These are phyloP conservation scores for Cephus pygmeus DNA, from an alignment of 2,888 invertebrate genomes.

Conservation along the genomic window DNA sequence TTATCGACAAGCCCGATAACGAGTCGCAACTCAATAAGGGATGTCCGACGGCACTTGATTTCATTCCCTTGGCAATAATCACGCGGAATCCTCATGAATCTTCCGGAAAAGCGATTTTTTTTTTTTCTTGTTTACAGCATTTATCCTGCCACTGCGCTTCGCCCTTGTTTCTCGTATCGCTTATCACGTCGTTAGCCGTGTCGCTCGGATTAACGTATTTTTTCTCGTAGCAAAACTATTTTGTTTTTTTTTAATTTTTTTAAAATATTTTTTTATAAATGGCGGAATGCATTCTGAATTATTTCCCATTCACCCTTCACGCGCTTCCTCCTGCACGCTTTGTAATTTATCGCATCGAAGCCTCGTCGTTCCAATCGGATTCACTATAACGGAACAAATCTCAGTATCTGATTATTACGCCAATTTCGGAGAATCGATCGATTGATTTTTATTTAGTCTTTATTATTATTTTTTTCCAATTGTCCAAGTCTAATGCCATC, in stretches of 20 bases:
- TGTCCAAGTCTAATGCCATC: background rate
- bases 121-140: background rate
- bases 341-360: background rate
- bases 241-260: slow-evolving; percentile 28
- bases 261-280: slow-evolving; percentile 28
- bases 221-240: slow-evolving; percentile 32
- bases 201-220: background rate
- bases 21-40: slow-evolving; percentile 31
- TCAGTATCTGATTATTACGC: background rate
- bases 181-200: background rate
- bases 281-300: slow-evolving; percentile 42
- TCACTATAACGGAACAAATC: background rate
- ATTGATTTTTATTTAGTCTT: background rate
- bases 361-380: background rate
- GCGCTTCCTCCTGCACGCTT: slow-evolving; percentile 7
- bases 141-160: background rate
- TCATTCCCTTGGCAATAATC: background rate
- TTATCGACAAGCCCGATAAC: background rate
- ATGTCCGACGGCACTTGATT: slow-evolving; percentile 32
- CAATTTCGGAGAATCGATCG: background rate
- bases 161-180: background rate
- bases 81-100: background rate
- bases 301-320: slow-evolving; percentile 8
- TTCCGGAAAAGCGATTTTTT: background rate
- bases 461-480: background rate